phyloP scores from a whole-genome alignment of 2,888 invertebrate species.

The Caenorhabditis sp. region DNA sequence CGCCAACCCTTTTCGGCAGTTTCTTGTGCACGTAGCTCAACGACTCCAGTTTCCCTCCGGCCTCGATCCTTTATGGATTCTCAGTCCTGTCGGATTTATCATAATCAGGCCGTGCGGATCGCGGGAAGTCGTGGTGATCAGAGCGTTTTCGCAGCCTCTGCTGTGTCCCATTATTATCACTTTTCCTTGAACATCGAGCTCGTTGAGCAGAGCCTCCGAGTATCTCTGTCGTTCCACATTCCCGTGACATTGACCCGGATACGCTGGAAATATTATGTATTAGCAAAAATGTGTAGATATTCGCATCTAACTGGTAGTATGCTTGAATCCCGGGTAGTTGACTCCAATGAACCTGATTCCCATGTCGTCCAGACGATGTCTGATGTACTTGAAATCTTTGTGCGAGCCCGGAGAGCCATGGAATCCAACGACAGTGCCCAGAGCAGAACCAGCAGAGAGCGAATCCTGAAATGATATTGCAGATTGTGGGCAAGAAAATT shows the following conservation, averaged over 20 bases:
- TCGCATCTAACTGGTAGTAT: slow-evolving; percentile 12
- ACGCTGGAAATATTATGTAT: slow-evolving; percentile 6
- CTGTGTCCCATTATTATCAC: slow-evolving; percentile 61
- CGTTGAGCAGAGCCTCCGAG: slow-evolving; percentile 57
- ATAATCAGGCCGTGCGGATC: slow-evolving; percentile 58
- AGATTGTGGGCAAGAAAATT: no score
- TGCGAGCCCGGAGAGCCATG: slow-evolving; percentile 70
- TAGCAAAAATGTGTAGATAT: neutral
- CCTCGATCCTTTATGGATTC: slow-evolving; percentile 59
- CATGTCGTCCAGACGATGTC: slow-evolving; percentile 48
- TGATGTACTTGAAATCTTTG: slow-evolving; percentile 68
- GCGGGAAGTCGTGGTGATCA: slow-evolving; percentile 47
- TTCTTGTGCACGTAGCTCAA: slow-evolving; percentile 39
- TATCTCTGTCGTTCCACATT: slow-evolving; percentile 60
- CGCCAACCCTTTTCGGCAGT: slow-evolving; percentile 31
- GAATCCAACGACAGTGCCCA: slow-evolving; percentile 63
- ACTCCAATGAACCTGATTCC: slow-evolving; percentile 67
- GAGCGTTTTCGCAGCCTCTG: slow-evolving; percentile 65
- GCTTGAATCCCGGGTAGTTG: slow-evolving; percentile 67
- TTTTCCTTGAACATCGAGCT: slow-evolving; percentile 49
- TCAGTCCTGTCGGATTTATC: slow-evolving; percentile 63
- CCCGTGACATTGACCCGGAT: slow-evolving; percentile 43
- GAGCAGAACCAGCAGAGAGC: slow-evolving; percentile 46
- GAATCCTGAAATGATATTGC: slow-evolving; percentile 68
- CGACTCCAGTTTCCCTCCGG: slow-evolving; percentile 51